Evolutionary conservation across 2,888 invertebrate genomes (phyloP), one percentile per base, ranked within the genome.

Genomic region (Epinotia demarniana): DNA sequence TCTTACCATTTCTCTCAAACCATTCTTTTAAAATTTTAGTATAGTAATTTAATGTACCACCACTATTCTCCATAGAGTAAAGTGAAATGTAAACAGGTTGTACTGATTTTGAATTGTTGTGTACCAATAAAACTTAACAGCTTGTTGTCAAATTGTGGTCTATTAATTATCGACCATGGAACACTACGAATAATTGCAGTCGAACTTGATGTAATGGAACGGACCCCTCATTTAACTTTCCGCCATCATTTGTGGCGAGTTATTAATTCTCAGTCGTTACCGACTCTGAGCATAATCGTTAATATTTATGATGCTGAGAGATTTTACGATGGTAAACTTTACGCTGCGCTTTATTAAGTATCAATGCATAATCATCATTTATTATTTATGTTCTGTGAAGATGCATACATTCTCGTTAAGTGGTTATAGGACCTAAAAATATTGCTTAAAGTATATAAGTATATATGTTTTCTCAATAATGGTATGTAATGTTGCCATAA

Each of bases 191-290:
- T 74, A 69, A 74, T 74, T 74, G 57, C 74, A 63, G 63, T 27
- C n/a, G 33, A 63, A 74, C 66, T 75, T 57, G 71, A 66, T 62
- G 67, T 46, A 75, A 60, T 66, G 53, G 18, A 71, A 72, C 33
- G 55, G 55, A 62, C 62, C 57, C 71, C 60, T 66, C 71, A 61
- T 66, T 72, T 55, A 75, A 75, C 67, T 75, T 75, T 63, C 53
- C 72, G 57, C 57, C 61, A 67, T 72, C 19, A 75, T 75, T 75
- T 67, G 71, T 33, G 75, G 61, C 18, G 61, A 67, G 70, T 57
- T 72, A 75, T 72, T 75, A 72, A 75, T 72, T 75, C 61, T 62
- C 61, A 72, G 67, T 75, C 67, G 66, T 72, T 75, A 75, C 61
- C 61, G 61, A 67, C 66, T 75, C 46, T 19, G 23, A 62, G 46